Evolutionary conservation across 2,797 vertebrate genomes (phyloP).

Genomic region (Vultur gryphus): DNA sequence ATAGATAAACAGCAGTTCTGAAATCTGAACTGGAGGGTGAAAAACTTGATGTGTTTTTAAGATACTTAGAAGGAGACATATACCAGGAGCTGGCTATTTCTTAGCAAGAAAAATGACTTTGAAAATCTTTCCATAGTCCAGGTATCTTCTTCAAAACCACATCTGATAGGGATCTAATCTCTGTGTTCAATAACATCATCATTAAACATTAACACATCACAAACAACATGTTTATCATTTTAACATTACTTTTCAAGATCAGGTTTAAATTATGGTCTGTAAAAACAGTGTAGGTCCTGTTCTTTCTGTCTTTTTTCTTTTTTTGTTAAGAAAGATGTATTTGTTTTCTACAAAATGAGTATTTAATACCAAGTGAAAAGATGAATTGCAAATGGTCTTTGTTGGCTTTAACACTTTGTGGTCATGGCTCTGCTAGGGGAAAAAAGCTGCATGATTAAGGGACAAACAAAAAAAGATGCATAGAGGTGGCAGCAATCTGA

Average conservation of each 20-base stretch:
- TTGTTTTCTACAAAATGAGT: slow-evolving; percentile 7
- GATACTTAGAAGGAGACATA: slow-evolving; percentile 69
- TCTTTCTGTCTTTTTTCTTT: not conserved
- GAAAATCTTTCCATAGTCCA: slow-evolving; percentile 70
- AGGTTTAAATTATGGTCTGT: slow-evolving; percentile 61
- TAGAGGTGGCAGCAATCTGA: not conserved
- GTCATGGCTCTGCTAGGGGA: not conserved
- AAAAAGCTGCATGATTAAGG: not conserved
- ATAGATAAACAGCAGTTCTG: slow-evolving; percentile 41
- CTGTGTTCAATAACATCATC: slow-evolving; percentile 79
- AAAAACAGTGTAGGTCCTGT: slow-evolving; percentile 23
- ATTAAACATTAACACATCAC: slow-evolving; percentile 83
- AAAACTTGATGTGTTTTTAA: slow-evolving; percentile 61
- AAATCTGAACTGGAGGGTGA: slow-evolving; percentile 18
- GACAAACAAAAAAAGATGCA: not conserved
- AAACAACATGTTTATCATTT: slow-evolving; percentile 79
- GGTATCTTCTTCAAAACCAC: slow-evolving; percentile 80
- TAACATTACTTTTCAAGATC: slow-evolving; percentile 68
- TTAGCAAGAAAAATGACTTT: slow-evolving; percentile 80
- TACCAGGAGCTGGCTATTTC: slow-evolving; percentile 76
- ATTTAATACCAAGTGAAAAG: slow-evolving; percentile 40
- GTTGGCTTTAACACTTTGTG: slow-evolving; percentile 24
- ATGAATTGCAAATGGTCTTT: not conserved
- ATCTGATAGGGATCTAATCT: slow-evolving; percentile 84
- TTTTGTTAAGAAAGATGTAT: slow-evolving; percentile 41